Evolutionary conservation across 2,113 vertebrate genomes (phyloP), one percentile per base, ranked within the genome.

Genomic region (Cyanistes caeruleus): DNA sequence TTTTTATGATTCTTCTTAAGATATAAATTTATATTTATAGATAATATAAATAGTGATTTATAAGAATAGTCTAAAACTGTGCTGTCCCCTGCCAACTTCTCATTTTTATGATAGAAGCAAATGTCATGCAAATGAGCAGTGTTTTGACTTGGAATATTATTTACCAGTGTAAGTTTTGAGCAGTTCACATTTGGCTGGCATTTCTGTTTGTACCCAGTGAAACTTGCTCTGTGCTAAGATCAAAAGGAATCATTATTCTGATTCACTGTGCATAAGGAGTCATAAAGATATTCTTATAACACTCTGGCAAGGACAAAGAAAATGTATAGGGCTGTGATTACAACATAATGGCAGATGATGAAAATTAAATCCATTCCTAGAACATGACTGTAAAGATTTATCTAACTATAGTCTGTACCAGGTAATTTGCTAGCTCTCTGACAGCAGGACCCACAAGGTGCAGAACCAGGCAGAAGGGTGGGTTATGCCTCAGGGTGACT

Each of bases 141-240:
- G 77, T 64, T 93, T 76, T 74, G 83, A 86, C 53, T 87, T 78
- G 80, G 49, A 87, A 21, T 82, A 33, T 65, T 93, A 90, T 95
- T 95, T 96, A 91, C 25, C 43, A 51, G 33, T 55, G 44, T 79
- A 76, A 93, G 49, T 92, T 97, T 97, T 96, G 70, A 84, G 43
- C 11, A 13, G 73, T 75, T 95, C 74, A 68, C 30, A 44, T 93
- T 93, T 94, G 53, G 62, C 64, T 96, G 75, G 64, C 51, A 68
- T 64, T 95, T 96, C 35, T 56, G 87, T 87, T 84, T 0, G 0
- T 37, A 67, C 10, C 33, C 62, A 82, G 95, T 75, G 91, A 96
- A 84, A 95, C 55, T 15, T 46, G 52, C 73, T 91, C 78, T 80
- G 68, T 58, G 12, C 74, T 94, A 87, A 91, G 79, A 93, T 48